These are phyloP conservation scores for Heliopora coerulea DNA, from an alignment of 92 coral and sea anemone genomes.

Conservation along the genomic window DNA sequence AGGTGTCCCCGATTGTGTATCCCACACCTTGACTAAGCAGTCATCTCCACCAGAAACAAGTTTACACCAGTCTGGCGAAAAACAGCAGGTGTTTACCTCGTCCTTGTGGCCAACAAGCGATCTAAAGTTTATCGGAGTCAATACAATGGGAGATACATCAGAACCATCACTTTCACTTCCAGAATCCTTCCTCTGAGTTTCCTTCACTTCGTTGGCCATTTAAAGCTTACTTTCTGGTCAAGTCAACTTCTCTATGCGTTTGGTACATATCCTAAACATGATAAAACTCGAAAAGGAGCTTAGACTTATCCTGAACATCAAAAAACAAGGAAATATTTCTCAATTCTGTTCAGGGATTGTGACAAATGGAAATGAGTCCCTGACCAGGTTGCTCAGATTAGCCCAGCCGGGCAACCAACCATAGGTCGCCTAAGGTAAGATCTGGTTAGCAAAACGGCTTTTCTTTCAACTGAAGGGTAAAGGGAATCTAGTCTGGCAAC, in stretches of 20 bases:
- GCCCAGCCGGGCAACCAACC: too few relatives aligned
- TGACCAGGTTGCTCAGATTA: too few relatives aligned
- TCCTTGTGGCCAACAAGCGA: slow-evolving; percentile 95
- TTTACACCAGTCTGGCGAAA: slow-evolving; percentile 92
- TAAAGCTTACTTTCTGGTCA: not conserved
- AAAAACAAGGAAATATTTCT: too few relatives aligned
- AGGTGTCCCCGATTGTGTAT: slow-evolving; percentile 75
- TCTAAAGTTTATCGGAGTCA: slow-evolving; percentile 78
- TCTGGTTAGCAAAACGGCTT: too few relatives aligned
- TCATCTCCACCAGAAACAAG: slow-evolving; percentile 97
- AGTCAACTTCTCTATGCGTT: not conserved
- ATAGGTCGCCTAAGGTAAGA: too few relatives aligned
- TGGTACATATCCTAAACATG: not conserved
- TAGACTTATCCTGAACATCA: too few relatives aligned
- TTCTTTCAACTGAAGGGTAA: too few relatives aligned
- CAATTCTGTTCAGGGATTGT: too few relatives aligned
- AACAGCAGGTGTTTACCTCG: slow-evolving; percentile 96
- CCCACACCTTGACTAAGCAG: slow-evolving; percentile 84
- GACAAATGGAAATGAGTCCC: too few relatives aligned
- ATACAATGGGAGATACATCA: slow-evolving; percentile 68
- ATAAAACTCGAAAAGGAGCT: not conserved
- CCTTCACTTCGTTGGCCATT: slow-evolving; percentile 1
- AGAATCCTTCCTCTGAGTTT: not conserved
- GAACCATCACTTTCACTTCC: slow-evolving; percentile 31
- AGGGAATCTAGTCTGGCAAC: too few relatives aligned